A percentile compares a stretch with the other conserved stretches of the same genome.
These are phyloP conservation scores for Limnothrissa miodon DNA, from an alignment of 2,113 vertebrate genomes.

Conservation along the genomic window DNA sequence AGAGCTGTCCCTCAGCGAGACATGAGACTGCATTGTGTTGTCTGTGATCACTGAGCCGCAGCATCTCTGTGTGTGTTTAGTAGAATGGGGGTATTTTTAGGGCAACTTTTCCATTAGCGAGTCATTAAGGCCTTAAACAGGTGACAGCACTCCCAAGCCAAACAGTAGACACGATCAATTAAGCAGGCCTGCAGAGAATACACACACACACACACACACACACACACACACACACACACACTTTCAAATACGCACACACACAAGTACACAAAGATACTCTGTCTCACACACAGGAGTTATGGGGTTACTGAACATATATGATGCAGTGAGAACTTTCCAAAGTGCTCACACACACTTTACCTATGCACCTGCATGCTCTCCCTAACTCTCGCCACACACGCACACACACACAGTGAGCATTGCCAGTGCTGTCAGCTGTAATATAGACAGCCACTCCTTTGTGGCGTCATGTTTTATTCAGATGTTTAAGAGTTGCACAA, in stretches of 20 bases:
- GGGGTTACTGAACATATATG: no score
- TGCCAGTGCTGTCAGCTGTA: background rate
- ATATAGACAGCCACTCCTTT: slow-evolving; percentile 25
- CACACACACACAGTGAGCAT: background rate
- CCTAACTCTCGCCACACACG: background rate
- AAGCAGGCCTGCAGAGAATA: background rate
- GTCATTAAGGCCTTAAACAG: background rate
- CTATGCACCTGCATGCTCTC: no score
- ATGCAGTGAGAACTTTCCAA: no score
- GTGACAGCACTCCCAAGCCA: background rate
- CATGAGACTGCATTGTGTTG: background rate
- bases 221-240: background rate
- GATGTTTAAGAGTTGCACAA: background rate
- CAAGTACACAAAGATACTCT: no score
- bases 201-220: no score
- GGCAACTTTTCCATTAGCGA: background rate
- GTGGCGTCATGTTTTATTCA: slow-evolving; percentile 21
- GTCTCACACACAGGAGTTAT: no score
- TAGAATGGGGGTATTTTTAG: background rate
- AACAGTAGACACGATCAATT: background rate
- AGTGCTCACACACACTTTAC: background rate
- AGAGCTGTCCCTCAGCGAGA: background rate
- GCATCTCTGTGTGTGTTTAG: slow-evolving; percentile 2
- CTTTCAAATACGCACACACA: background rate
- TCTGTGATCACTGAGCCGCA: slow-evolving; percentile 4